These are phyloP conservation scores for Pyrocephalus nanus DNA, from an alignment of 2,797 vertebrate genomes.

Conservation along the genomic window DNA sequence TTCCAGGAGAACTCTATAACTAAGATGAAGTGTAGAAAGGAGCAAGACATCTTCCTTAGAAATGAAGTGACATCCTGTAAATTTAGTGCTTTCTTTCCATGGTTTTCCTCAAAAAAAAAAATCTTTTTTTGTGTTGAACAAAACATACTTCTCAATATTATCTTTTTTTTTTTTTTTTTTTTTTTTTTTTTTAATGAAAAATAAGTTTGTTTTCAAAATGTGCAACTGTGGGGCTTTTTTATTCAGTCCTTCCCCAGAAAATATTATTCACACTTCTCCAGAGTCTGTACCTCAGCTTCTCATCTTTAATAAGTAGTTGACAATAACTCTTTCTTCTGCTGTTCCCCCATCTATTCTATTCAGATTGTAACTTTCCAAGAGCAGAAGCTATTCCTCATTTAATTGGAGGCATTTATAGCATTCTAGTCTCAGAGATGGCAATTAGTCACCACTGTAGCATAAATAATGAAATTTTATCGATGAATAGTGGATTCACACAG, in stretches of 20 bases:
- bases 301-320: background rate
- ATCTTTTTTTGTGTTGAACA: background rate
- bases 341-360: background rate
- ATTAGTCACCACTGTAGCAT: background rate
- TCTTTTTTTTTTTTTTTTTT: background rate
- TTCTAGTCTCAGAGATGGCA: background rate
- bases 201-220: background rate
- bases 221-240: accelerated
- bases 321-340: background rate
- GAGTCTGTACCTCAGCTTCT: background rate
- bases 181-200: background rate
- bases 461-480: background rate
- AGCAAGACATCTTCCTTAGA: background rate
- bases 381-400: background rate
- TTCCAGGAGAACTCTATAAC: background rate
- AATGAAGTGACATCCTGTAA: background rate
- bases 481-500: background rate
- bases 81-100: background rate
- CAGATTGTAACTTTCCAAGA: background rate
- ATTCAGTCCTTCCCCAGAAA: background rate
- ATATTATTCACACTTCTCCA: background rate
- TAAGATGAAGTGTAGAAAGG: background rate
- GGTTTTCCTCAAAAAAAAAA: background rate
- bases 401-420: background rate
- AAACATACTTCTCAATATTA: background rate